Conservation (phyloP, 1,140 invertebrate genomes). For the Drosophila pandora region DNA sequence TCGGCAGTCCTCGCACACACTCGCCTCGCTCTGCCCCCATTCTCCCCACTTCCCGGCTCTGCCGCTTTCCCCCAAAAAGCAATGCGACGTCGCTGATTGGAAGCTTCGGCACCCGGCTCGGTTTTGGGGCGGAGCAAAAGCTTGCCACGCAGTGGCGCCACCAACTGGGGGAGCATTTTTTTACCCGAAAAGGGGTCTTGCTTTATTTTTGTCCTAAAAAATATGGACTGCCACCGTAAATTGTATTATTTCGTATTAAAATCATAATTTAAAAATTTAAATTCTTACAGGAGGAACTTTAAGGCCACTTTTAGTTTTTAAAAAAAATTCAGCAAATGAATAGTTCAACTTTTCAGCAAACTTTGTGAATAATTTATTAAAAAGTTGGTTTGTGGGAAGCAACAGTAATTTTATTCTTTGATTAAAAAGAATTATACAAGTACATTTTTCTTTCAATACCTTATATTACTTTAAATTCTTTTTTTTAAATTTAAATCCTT, state of each 20-base stretch:
- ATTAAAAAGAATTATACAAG: too few species aligned
- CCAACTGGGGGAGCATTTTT: conserved; percentile 14
- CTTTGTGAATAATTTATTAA: too few species aligned
- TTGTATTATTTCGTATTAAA: not conserved
- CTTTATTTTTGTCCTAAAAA: not conserved
- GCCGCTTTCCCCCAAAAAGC: conserved; percentile 36
- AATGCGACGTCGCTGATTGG: conserved; percentile 70
- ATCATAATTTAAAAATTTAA: not conserved
- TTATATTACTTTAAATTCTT: too few species aligned
- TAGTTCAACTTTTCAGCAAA: too few species aligned
- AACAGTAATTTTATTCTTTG: too few species aligned
- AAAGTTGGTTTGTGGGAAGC: too few species aligned
- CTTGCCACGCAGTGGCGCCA: conserved; percentile 62
- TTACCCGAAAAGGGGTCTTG: conserved; percentile 4
- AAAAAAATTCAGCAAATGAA: too few species aligned
- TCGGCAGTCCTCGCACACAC: conserved; percentile 22
- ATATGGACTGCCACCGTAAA: not conserved
- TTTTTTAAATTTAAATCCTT: too few species aligned
- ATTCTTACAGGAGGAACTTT: not conserved
- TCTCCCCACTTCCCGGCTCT: conserved; percentile 25
- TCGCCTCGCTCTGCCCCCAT: conserved; percentile 5
- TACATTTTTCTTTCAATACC: too few species aligned
- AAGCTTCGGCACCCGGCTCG: conserved; percentile 64
- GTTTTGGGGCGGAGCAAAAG: conserved; percentile 78
- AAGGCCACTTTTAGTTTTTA: too few species aligned